Conservation (phyloP, 2,888 invertebrate species). For the Hypena proboscidalis region DNA sequence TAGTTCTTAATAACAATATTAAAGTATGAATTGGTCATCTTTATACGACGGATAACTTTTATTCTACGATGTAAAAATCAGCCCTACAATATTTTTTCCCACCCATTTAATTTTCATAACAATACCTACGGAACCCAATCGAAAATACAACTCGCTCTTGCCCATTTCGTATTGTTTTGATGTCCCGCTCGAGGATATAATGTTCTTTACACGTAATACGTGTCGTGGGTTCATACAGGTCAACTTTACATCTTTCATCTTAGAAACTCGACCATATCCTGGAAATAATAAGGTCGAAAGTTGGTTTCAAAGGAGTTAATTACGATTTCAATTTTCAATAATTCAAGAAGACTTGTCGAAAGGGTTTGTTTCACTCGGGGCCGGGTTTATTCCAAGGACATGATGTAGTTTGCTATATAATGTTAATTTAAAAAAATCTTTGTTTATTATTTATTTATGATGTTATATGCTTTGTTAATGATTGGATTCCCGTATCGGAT, state of each 20-base stretch:
- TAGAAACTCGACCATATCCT: conserved; percentile 11
- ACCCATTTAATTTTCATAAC: too few species aligned
- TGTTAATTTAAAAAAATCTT: too few species aligned
- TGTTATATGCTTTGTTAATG: too few species aligned
- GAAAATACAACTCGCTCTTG: conserved; percentile 22
- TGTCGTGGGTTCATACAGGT: conserved; percentile 34
- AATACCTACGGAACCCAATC: conserved; percentile 3
- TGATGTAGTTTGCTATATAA: too few species aligned
- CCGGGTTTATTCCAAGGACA: conserved; percentile 1
- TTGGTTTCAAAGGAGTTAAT: conserved; percentile 26
- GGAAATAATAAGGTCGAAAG: conserved; percentile 2
- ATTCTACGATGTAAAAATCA: too few species aligned
- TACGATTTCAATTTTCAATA: conserved; percentile 46
- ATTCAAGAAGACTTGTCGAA: conserved; percentile 29
- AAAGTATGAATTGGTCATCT: too few species aligned
- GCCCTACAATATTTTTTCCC: too few species aligned
- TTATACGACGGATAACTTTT: too few species aligned
- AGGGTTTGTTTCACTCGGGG: conserved; percentile 7
- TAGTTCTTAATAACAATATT: too few species aligned
- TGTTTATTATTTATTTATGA: too few species aligned
- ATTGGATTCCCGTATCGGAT: too few species aligned
- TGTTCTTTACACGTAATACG: conserved; percentile 49
- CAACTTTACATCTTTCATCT: conserved; percentile 8
- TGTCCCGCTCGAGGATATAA: conserved; percentile 37
- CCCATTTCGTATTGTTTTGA: conserved; percentile 41